Evolutionary conservation across 2,113 vertebrate genomes (phyloP).

Genomic region (Sitta europaea): DNA sequence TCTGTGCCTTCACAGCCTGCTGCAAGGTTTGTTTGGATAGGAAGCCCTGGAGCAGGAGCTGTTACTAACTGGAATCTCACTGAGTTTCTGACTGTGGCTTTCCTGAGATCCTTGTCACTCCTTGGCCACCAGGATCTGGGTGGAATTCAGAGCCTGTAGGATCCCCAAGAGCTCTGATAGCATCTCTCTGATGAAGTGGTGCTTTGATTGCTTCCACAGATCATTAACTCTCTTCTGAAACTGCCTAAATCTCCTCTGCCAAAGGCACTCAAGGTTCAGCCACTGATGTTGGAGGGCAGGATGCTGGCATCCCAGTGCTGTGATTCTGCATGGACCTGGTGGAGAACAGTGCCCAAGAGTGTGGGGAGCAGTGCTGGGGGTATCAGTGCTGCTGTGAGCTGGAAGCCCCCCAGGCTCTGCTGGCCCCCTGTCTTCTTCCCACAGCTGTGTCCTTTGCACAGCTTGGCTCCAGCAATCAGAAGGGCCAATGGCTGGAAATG

Average conservation of each 20-base stretch:
- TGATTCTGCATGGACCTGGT: not conserved
- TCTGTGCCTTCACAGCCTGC: not conserved
- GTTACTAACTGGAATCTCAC: not conserved
- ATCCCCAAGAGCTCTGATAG: not conserved
- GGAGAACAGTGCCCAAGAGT: rapidly evolving
- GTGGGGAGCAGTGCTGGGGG: not conserved
- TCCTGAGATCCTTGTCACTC: not conserved
- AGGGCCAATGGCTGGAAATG: not conserved
- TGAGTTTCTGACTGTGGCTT: not conserved
- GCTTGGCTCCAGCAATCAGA: not conserved
- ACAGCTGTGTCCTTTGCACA: not conserved
- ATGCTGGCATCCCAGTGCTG: rapidly evolving
- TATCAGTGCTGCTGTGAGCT: not conserved
- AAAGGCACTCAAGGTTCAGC: not conserved
- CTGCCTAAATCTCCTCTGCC: not conserved
- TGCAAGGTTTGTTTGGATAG: not conserved
- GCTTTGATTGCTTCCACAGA: not conserved
- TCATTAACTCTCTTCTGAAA: not conserved
- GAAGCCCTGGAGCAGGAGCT: not conserved
- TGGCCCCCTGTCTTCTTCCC: not conserved
- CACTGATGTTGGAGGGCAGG: not conserved
- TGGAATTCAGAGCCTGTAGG: not conserved
- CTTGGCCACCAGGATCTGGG: not conserved
- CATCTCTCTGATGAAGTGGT: not conserved
- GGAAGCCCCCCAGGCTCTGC: not conserved